Evolutionary conservation across 2,797 vertebrate species (phyloP), one percentile per base, ranked within the genome.

Genomic region (Chaunax sp.): DNA sequence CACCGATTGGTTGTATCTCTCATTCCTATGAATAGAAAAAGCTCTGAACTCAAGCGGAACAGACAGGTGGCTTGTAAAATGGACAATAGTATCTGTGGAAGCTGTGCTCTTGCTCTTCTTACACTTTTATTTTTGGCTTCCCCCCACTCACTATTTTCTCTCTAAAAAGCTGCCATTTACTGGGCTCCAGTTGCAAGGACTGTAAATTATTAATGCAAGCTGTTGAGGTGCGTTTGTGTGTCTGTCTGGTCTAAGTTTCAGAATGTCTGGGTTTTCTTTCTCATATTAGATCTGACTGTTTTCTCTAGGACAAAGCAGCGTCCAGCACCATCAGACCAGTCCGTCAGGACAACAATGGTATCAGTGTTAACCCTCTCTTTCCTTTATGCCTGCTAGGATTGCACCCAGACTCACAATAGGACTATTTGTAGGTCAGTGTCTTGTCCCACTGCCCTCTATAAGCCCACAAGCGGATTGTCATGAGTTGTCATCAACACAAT

Each of bases 361-460:
- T 90, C 84, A 88, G 55, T 78, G 71, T 89, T 85, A 88, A 79
- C 88, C 78, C 81, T 69, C 69, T 78, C 62, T 45, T 60, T 41
- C 51, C 62, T 68, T 25, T 37, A 37, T 23, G 37, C n/a, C 28
- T 16, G 30, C 22, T 64, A 62, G 57, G 58, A 59, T 61, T 54
- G 66, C 55, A 55, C 45, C 59, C 65, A 26, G 14, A 41, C 33
- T 43, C 54, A 84, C 78, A 89, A 86, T 66, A 58, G 67, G 38
- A 25, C 51, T 46, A 66, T 87, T 87, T 90, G 77, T 90, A 62
- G 87, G 82, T 85, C 86, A 84, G 50, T 30, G 73, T 20, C 63
- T 37, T 81, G 82, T 74, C 83, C 89, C 52, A 77, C 75, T 87
- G 76, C 60, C 77, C 84, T 85, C 64, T 61, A 73, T 64, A 56